These are phyloP conservation scores for Callyntrura guangdongensis DNA, from an alignment of 2,888 invertebrate species.

Conservation along the genomic window DNA sequence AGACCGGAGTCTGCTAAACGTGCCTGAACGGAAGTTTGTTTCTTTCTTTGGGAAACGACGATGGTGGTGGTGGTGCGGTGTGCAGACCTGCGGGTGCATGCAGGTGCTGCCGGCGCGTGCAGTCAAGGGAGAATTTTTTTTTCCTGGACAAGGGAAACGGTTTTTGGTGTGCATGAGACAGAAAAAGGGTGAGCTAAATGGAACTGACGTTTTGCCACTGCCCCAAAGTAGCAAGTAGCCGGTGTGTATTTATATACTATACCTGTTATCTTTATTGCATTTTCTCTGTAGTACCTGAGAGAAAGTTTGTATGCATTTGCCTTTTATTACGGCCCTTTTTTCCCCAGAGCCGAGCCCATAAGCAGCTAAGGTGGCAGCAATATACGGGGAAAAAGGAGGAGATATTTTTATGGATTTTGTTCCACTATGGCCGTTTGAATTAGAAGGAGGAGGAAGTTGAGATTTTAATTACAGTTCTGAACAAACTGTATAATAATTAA, in stretches of 20 bases:
- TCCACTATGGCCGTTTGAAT: constrained; percentile 11
- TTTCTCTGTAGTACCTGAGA: background rate
- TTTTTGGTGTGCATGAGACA: too few species aligned
- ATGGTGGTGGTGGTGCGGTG: too few species aligned
- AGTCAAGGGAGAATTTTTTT: too few species aligned
- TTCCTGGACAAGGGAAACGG: background rate
- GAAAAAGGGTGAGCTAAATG: background rate
- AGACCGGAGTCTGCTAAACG: background rate
- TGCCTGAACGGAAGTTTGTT: too few species aligned
- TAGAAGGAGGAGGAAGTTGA: constrained; percentile 45
- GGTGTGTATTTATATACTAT: background rate
- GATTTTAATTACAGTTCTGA: background rate
- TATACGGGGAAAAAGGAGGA: background rate
- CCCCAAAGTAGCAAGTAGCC: too few species aligned
- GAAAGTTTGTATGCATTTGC: constrained; percentile 7
- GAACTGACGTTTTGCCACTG: too few species aligned
- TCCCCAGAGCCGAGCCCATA: background rate
- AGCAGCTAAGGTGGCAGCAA: background rate
- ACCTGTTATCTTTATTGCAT: background rate
- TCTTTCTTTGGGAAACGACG: too few species aligned
- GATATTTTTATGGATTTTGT: constrained; percentile 8
- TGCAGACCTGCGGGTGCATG: too few species aligned
- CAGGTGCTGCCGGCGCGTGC: too few species aligned
- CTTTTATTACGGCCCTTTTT: background rate
- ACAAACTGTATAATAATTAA: background rate